Conservation (phyloP, 2,113 vertebrate species). For the Sturnira hondurensis region DNA sequence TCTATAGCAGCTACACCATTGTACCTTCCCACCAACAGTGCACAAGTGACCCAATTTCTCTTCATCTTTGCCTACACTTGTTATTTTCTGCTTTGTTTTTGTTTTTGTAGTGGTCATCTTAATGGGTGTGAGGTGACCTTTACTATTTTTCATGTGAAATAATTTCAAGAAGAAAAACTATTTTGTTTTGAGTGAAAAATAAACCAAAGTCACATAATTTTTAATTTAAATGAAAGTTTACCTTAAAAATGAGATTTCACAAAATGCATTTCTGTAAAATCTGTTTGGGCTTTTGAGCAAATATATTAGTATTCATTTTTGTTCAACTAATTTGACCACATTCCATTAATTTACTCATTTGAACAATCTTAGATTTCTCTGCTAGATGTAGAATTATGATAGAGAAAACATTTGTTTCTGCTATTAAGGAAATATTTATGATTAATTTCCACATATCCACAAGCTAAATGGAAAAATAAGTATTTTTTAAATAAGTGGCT, state of each 20-base stretch:
- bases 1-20: neutral
- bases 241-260: neutral
- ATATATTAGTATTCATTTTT: conserved; percentile 8
- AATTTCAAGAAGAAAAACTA: neutral
- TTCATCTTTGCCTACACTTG: neutral
- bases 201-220: neutral
- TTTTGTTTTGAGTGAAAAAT: neutral
- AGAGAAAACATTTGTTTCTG: neutral
- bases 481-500: neutral
- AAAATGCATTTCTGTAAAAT: neutral
- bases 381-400: neutral
- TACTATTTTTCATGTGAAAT: conserved; percentile 14
- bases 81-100: neutral
- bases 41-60: neutral
- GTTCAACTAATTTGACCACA: neutral
- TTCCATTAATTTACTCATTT: conserved; percentile 2
- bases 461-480: neutral
- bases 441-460: neutral
- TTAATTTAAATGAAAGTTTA: neutral
- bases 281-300: neutral
- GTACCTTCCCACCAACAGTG: neutral
- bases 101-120: neutral
- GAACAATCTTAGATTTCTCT: neutral
- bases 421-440: neutral
- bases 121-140: neutral